Conservation (phyloP, 2,797 vertebrate species). For the Schizopygopsis pylzovi region DNA sequence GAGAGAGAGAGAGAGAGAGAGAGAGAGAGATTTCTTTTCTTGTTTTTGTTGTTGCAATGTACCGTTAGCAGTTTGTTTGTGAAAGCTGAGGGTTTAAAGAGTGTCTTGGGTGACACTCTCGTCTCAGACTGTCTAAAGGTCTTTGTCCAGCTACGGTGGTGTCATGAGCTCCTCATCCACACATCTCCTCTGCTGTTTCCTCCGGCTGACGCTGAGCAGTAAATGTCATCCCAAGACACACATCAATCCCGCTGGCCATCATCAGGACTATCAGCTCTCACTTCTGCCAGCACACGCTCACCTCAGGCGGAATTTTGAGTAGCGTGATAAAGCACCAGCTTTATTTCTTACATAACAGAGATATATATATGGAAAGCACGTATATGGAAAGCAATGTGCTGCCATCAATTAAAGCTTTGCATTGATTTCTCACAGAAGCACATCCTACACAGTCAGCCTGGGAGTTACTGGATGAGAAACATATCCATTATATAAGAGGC, state of each 20-base stretch:
- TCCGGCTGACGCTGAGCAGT: constrained; percentile 19
- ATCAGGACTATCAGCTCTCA: constrained; percentile 12
- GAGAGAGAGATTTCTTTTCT: too few species aligned
- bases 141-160: not conserved
- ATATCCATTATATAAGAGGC: not conserved
- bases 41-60: not conserved
- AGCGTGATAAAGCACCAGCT: not conserved
- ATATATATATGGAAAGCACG: too few species aligned
- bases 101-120: not conserved
- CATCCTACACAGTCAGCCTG: not conserved
- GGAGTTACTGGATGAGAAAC: constrained; percentile 3
- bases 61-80: not conserved
- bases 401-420: constrained; percentile 25
- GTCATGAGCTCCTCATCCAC: not conserved
- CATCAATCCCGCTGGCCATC: constrained; percentile 43
- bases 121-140: not conserved
- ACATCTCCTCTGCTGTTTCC: constrained; percentile 19
- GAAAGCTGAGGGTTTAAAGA: not conserved
- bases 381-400: not conserved
- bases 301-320: not conserved
- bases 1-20: too few species aligned
- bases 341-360: constrained; percentile 48
- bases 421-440: constrained; percentile 28
- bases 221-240: constrained; percentile 61
- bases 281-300: constrained; percentile 45